Conservation (phyloP, 2,797 vertebrate species). For the Lophius americanus region DNA sequence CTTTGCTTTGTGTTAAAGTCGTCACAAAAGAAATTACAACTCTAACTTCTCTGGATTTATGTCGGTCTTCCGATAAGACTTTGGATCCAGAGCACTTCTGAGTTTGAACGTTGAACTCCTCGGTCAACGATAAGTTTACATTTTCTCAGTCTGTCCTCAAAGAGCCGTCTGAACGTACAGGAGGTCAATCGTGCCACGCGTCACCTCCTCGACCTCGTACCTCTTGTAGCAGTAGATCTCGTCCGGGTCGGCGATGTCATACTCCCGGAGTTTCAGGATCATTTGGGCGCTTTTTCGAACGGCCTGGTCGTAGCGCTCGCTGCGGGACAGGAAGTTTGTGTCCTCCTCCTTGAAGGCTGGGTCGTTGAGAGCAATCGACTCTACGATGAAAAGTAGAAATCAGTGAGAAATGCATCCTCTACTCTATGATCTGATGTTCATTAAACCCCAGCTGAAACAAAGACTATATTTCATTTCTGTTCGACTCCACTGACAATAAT, state of each 20-base stretch:
- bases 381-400: conserved; percentile 61
- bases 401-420: conserved; percentile 16
- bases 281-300: conserved; percentile 90
- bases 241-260: conserved; percentile 91
- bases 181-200: not conserved
- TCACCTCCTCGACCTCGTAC: conserved; percentile 69
- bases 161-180: not conserved
- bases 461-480: not conserved
- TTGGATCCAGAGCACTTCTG: too few relatives aligned
- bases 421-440: not conserved
- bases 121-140: too few relatives aligned
- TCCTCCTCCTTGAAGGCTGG: conserved; percentile 91
- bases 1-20: too few relatives aligned
- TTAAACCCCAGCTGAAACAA: not conserved
- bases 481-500: not conserved
- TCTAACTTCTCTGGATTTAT: too few relatives aligned
- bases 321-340: conserved; percentile 92
- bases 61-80: too few relatives aligned
- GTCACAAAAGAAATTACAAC: too few relatives aligned
- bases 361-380: conserved; percentile 88
- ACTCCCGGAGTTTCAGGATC: conserved; percentile 91
- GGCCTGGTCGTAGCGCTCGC: conserved; percentile 92
- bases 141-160: too few relatives aligned
- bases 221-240: conserved; percentile 95
- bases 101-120: too few relatives aligned